Evolutionary conservation across 1,140 invertebrate genomes (phyloP), one percentile per base, ranked within the genome.

Genomic region (Eubasilissa regina): DNA sequence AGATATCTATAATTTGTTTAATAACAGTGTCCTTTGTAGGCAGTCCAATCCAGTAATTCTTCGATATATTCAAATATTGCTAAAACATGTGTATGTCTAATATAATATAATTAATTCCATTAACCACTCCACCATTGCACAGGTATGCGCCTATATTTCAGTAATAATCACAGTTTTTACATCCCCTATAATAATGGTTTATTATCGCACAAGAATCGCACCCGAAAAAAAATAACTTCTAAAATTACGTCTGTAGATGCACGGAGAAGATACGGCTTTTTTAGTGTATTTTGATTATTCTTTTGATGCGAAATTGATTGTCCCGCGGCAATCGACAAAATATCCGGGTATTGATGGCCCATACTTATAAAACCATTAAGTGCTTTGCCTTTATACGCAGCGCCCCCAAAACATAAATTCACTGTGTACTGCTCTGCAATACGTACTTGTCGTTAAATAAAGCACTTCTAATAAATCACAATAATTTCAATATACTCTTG

Each of bases 221-320:
- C 25, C 25, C 25, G 25, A 35, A 62, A 58, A 43, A 56, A 62
- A 62, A 62, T 62, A 62, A 76, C 25, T n/a, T 13, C n/a, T 44
- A 48, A 62, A 44, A 62, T 76, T 64, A 47, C 25, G 44, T 62
- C 56, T 19, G 56, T 76, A 79, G 80, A 81, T 81, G 13, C 75
- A 81, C 70, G 77, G 15, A 25, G 25, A 51, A 81, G 77, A 81
- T 81, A 79, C 9, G 80, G 48, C 53, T 81, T 75, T n/a, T 76
- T 79, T 77, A 80, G 64, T 19, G 64, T 62, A 51, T 77, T 82
- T 80, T 81, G 75, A 80, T 82, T 82, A 82, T 82, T 80, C 78
- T 68, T 82, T 82, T 82, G 78, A 82, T 82, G 81, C 75, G 75
- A 80, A 82, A 82, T 82, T 79, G 81, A 82, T 82, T 79, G 78